Evolutionary conservation across 2,113 vertebrate species (phyloP), one percentile per base, ranked within the genome.

Genomic region (Neolamprologus brichardi): DNA sequence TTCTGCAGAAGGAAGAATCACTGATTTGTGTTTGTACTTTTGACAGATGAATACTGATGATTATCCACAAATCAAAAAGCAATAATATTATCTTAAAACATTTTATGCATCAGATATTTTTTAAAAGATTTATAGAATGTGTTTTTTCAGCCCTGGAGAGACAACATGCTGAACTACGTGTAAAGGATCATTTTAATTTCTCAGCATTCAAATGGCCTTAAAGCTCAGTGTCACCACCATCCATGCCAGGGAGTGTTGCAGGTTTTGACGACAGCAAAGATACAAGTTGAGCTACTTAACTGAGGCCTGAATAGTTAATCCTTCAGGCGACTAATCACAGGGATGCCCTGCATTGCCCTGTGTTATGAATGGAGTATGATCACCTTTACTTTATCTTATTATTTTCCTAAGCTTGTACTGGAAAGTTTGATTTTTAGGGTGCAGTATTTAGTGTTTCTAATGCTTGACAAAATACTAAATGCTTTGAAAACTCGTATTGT

Each of bases 271-370:
- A 85, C 89, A 89, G 81, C 70, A 88, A 87, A 89, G 64, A 70
- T 84, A 80, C 84, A 90, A 85, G 89, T 88, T 91, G 87, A 94
- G 92, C 93, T 91, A 84, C 91, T 94, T 93, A 92, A 51, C 79
- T 25, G 8, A 49, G 70, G 41, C 87, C 85, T 88, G 72, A 87
- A 80, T 89, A 80, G 82, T 79, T 92, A 94, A 94, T 95, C 92
- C 82, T 83, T 51, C 10, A 78, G 78, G 62, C 70, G 64, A 84
- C 89, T 88, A 87, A 89, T 79, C 80, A 70, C 83, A 83, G 53
- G 82, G 15, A 39, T 62, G 46, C 30, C 81, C 86, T 54, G 64
- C 44, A 79, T 58, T 44, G 23, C 81, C 82, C 79, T 28, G 2
- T 83, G 84, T 87, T 81, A 86, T 83, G n/a, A 23, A 80, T 20